Evolutionary conservation across 2,113 vertebrate genomes (phyloP).

Genomic region (Oryzias woworae): DNA sequence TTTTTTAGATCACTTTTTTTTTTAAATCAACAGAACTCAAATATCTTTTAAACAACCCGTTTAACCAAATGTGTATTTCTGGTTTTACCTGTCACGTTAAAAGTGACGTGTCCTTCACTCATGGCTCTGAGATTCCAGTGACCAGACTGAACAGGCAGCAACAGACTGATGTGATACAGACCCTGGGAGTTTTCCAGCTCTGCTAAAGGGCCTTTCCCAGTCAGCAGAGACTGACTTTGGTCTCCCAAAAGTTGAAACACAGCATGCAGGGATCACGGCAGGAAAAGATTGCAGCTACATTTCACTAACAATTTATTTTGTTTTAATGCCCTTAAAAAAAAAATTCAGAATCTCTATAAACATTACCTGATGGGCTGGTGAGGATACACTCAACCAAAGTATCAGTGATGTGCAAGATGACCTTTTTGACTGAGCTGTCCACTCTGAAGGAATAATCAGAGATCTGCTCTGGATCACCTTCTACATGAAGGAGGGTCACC

Average conservation of each 20-base stretch:
- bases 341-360: not conserved
- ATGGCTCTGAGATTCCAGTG: conserved; percentile 76
- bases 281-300: no score
- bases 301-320: no score
- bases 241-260: conserved; percentile 52
- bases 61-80: not conserved
- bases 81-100: conserved; percentile 80
- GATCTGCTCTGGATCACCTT: conserved; percentile 43
- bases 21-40: not conserved
- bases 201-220: conserved; percentile 56
- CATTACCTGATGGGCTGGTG: conserved; percentile 75
- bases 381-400: conserved; percentile 71
- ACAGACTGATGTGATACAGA: conserved; percentile 77
- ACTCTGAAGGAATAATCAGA: conserved; percentile 75
- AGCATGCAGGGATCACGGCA: not conserved
- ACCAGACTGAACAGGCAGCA: conserved; percentile 71
- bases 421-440: conserved; percentile 73
- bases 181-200: conserved; percentile 63
- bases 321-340: no score
- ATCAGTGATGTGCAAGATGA: conserved; percentile 78
- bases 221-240: conserved; percentile 66
- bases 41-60: not conserved
- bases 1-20: no score
- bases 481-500: conserved; percentile 82
- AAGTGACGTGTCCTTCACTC: conserved; percentile 66